A percentile compares a stretch with the other conserved stretches of the same genome.
These are phyloP conservation scores for Puffinus mauretanicus DNA, from an alignment of 2,113 vertebrate genomes.

Conservation along the genomic window DNA sequence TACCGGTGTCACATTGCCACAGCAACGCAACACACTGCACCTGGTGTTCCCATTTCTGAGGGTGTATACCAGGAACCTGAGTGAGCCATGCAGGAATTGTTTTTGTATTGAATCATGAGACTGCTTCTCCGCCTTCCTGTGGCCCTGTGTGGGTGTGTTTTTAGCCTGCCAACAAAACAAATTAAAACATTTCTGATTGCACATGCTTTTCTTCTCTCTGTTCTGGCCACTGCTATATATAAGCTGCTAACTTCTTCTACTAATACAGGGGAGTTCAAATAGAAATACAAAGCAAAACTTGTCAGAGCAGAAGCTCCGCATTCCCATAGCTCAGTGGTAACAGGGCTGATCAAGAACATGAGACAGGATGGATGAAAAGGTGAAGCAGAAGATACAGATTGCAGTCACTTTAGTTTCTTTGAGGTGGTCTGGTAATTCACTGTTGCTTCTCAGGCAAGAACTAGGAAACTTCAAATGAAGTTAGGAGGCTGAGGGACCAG, in stretches of 20 bases:
- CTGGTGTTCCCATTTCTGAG: background rate
- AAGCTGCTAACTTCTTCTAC: background rate
- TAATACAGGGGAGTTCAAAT: background rate
- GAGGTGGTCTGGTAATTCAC: background rate
- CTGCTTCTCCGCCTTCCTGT: background rate
- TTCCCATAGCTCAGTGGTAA: background rate
- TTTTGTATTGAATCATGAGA: background rate
- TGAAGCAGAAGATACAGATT: background rate
- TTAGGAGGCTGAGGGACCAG: background rate
- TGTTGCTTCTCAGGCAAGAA: background rate
- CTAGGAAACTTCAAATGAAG: background rate
- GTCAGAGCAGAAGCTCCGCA: background rate
- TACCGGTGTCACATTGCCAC: accelerated
- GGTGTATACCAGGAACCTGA: background rate
- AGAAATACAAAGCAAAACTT: background rate
- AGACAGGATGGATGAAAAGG: background rate
- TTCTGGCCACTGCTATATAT: background rate
- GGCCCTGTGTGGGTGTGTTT: constrained; percentile 12
- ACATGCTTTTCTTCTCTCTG: background rate
- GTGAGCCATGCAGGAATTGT: background rate
- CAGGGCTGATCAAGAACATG: background rate
- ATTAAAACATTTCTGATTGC: constrained; percentile 33
- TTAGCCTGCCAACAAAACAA: constrained; percentile 42
- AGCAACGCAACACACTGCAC: background rate
- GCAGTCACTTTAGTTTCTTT: background rate